Evolutionary conservation across 2,888 invertebrate species (phyloP).

Genomic region (Conistra vaccinii): DNA sequence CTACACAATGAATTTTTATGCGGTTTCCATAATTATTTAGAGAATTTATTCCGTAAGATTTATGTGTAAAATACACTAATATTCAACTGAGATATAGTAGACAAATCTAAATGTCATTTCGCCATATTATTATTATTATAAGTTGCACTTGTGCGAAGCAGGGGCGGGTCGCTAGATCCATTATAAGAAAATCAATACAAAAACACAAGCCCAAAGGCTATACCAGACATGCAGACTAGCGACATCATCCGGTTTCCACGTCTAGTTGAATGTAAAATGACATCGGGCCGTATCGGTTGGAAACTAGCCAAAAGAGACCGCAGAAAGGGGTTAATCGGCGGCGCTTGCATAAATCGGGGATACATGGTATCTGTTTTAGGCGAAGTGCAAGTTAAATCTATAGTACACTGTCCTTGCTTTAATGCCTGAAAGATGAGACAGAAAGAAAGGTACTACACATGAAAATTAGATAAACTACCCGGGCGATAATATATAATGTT

Average conservation of each 20-base stretch:
- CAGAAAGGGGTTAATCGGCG: slow-evolving; percentile 40
- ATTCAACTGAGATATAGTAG: too few species aligned
- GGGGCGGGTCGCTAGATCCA: background rate
- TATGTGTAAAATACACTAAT: too few species aligned
- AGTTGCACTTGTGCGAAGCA: too few species aligned
- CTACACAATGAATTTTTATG: too few species aligned
- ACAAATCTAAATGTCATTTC: too few species aligned
- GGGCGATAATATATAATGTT: background rate
- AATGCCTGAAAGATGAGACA: background rate
- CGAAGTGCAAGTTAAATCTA: slow-evolving; percentile 13
- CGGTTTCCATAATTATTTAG: too few species aligned
- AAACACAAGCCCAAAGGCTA: slow-evolving; percentile 3
- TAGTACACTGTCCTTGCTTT: background rate
- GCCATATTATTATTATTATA: too few species aligned
- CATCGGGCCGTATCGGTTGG: slow-evolving; percentile 45
- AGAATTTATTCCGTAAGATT: too few species aligned
- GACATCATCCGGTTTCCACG: slow-evolving; percentile 26
- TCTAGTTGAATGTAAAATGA: slow-evolving; percentile 39
- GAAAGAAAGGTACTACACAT: too few species aligned
- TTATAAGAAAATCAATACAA: slow-evolving; percentile 23
- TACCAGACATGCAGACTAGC: slow-evolving; percentile 27
- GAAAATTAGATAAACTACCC: background rate
- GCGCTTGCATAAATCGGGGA: slow-evolving; percentile 36
- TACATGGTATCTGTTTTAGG: slow-evolving; percentile 32
- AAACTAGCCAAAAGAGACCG: slow-evolving; percentile 50